A percentile compares a stretch with the other conserved stretches of the same genome.
Conservation (phyloP, 2,113 vertebrate genomes). For the Nicator chloris region DNA sequence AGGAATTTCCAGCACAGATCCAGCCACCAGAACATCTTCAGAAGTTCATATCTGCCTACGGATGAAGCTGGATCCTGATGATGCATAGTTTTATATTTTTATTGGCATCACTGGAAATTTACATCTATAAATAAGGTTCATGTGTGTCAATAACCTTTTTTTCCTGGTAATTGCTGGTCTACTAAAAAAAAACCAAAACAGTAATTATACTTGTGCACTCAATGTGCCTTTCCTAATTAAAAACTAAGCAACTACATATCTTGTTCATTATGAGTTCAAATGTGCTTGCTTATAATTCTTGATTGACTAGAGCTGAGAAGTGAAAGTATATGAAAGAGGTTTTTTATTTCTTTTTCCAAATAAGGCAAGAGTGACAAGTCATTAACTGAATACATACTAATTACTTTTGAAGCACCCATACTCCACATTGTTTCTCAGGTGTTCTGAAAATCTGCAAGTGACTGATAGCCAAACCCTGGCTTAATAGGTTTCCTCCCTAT, state of each 20-base stretch:
- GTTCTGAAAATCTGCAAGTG: not conserved
- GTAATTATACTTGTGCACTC: not conserved
- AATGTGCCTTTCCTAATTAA: slow-evolving; percentile 33
- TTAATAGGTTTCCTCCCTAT: not conserved
- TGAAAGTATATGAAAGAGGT: not conserved
- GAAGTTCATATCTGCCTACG: not conserved
- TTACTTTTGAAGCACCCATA: not conserved
- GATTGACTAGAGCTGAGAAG: slow-evolving; percentile 11
- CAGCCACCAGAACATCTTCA: not conserved
- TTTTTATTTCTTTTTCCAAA: not conserved
- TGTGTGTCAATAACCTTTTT: not conserved
- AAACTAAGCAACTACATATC: slow-evolving; percentile 11
- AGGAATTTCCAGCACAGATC: not conserved
- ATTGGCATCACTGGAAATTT: not conserved
- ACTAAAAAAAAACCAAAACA: not conserved
- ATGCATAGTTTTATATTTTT: not conserved
- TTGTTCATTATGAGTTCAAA: slow-evolving; percentile 9
- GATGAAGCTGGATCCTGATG: not conserved
- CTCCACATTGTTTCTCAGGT: not conserved
- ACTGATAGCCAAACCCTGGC: not conserved
- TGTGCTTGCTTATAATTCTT: not conserved
- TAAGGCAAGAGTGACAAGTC: not conserved
- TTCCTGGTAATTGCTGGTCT: not conserved
- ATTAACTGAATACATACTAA: not conserved
- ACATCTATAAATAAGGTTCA: not conserved